These are phyloP conservation scores for Hypercompe scribonia DNA, from an alignment of 2,888 invertebrate species.

Conservation along the genomic window DNA sequence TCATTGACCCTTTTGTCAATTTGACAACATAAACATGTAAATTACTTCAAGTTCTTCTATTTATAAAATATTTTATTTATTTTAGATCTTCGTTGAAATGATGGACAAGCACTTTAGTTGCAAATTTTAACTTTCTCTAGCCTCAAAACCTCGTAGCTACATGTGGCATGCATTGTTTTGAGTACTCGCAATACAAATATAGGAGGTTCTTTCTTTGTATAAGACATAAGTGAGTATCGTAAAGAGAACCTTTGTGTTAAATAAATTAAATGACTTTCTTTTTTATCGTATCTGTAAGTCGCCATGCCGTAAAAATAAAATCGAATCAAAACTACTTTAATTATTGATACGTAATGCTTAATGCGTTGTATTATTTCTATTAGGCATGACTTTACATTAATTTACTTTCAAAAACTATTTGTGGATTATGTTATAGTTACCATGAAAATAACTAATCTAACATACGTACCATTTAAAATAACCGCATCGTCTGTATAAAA, in stretches of 20 bases:
- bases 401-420: neutral
- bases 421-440: neutral
- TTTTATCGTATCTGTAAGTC: neutral
- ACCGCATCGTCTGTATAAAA: conserved; percentile 82
- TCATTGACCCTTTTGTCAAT: conserved; percentile 19
- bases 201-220: conserved; percentile 52
- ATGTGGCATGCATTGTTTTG: conserved; percentile 77
- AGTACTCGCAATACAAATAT: conserved; percentile 64
- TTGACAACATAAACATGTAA: conserved; percentile 20
- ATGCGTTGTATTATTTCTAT: neutral
- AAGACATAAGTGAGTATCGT: conserved; percentile 31
- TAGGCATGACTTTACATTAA: neutral
- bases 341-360: neutral
- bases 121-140: conserved; percentile 85
- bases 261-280: conserved; percentile 2
- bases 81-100: conserved; percentile 57
- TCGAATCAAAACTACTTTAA: neutral
- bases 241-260: neutral
- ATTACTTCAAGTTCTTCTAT: conserved; percentile 34
- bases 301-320: neutral
- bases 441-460: neutral
- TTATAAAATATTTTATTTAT: conserved; percentile 49
- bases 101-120: conserved; percentile 72
- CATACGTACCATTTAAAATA: conserved; percentile 79
- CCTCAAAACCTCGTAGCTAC: conserved; percentile 82